A percentile compares a stretch with the other conserved stretches of the same genome.
These are phyloP conservation scores for Erpobdella octoculata DNA, from an alignment of 2,888 invertebrate species.

Conservation along the genomic window DNA sequence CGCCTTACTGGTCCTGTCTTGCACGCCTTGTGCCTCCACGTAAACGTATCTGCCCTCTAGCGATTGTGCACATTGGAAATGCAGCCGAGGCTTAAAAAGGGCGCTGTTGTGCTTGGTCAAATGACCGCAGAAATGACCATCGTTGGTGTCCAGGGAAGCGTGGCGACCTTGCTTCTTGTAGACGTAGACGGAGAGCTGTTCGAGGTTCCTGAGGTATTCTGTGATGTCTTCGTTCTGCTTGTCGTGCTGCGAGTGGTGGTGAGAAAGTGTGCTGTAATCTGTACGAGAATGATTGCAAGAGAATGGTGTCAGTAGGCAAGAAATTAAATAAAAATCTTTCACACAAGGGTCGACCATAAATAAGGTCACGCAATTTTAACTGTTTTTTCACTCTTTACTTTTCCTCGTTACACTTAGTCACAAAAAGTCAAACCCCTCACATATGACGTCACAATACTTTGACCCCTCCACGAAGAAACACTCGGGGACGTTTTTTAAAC, in stretches of 20 bases:
- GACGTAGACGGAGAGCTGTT: slow-evolving; percentile 29
- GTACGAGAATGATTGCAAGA: background rate
- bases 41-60: slow-evolving; percentile 54
- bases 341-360: no score
- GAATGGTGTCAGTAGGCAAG: background rate
- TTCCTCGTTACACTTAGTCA: no score
- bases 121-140: slow-evolving; percentile 50
- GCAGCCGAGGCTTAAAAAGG: slow-evolving; percentile 53
- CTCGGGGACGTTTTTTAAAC: no score
- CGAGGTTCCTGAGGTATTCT: slow-evolving; percentile 29
- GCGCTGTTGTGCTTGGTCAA: slow-evolving; percentile 55
- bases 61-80: slow-evolving; percentile 53
- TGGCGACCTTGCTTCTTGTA: slow-evolving; percentile 37
- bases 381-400: no score
- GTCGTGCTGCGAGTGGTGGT: background rate
- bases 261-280: background rate
- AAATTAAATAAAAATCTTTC: background rate
- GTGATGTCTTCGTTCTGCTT: background rate
- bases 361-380: no score
- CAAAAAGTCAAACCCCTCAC: no score
- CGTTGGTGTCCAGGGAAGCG: slow-evolving; percentile 35
- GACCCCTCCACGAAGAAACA: no score
- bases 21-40: slow-evolving; percentile 55
- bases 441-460: no score
- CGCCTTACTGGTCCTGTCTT: slow-evolving; percentile 53